A percentile compares a stretch with the other conserved stretches of the same genome.
Conservation (phyloP, 2,797 vertebrate species). For the Pantherophis alleghaniensis region DNA sequence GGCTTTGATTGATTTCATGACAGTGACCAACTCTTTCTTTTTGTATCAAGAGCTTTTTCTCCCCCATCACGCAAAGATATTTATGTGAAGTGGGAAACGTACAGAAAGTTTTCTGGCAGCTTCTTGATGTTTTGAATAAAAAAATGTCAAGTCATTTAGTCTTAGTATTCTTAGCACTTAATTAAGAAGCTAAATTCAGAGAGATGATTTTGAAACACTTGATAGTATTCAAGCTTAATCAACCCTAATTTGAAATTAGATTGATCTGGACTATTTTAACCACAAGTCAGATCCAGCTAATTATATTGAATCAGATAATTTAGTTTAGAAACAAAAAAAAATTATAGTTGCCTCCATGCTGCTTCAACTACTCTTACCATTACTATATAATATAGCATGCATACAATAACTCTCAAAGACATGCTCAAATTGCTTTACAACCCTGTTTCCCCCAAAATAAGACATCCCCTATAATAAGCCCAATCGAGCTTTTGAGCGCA, state of each 20-base stretch:
- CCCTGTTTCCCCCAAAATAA: too few relatives aligned
- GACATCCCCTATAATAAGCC: too few relatives aligned
- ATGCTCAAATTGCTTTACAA: neutral
- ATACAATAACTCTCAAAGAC: neutral
- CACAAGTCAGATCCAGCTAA: neutral
- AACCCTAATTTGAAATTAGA: neutral
- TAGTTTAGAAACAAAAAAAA: neutral
- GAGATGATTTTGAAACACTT: neutral
- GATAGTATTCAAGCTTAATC: neutral
- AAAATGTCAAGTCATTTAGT: neutral
- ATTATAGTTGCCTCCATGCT: neutral
- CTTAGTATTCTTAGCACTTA: neutral
- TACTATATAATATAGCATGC: neutral
- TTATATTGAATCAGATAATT: neutral
- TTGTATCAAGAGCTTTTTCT: constrained; percentile 56
- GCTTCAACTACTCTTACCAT: neutral
- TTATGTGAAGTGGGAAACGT: constrained; percentile 43
- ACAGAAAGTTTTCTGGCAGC: neutral
- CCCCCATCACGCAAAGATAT: constrained; percentile 7
- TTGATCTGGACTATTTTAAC: neutral
- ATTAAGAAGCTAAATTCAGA: neutral
- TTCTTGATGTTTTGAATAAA: neutral
- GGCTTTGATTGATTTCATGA: constrained; percentile 67
- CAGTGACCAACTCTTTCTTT: constrained; percentile 38
- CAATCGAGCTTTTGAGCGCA: too few relatives aligned